Base-by-base conservation (phyloP, 2,888 invertebrate species). In the Leuctra nigra region DNA sequence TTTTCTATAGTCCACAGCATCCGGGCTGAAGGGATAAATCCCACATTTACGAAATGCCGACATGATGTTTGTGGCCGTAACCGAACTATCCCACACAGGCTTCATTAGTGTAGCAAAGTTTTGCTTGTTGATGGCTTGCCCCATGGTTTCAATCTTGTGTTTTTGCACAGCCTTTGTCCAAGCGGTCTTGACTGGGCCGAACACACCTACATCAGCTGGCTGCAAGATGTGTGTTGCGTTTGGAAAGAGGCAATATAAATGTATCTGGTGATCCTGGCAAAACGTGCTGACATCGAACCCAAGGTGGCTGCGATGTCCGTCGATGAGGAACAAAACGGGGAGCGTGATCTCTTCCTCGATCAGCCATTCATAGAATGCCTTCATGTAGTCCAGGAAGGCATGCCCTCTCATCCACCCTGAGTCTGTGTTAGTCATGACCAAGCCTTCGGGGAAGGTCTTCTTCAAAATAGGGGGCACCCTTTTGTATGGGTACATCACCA, bases 401-500 rank as follows among this genome's bases (percentile, higher is more conserved):
- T 7, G 11, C 7, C 29, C 29, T 29, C 29, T 29, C 29, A 29
- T 29, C 29, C 29, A 29, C 7, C 29, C 29, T 29, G 29, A 29
- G 29, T 29, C 29, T 7, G 29, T 29, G 29, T 11, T 7, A 11
- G 29, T 29, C 29, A 29, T 6, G 11, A 29, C 29, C 29, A 6
- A 41, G 11, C 20, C 41, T 7, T 2, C 18, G 9, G 41, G 41
- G 4, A 41, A 16, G 9, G 16, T 18, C 18, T 41, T 20, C 6
- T 6, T 18, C n/a, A 41, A 11, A 4, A 18, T 18, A 18, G 3
- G 2, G 41, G 41, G 41, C 20, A 41, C 11, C 18, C 41, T 2
- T 20, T 16, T 4, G 18, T 41, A 16, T 44, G 41, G 44, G 41
- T 46, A 54, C 53, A 24, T 20, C 2, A 41, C 18, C 41, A 41